These are phyloP conservation scores for Leucoma salicis DNA, from an alignment of 2,888 invertebrate species.

Conservation along the genomic window DNA sequence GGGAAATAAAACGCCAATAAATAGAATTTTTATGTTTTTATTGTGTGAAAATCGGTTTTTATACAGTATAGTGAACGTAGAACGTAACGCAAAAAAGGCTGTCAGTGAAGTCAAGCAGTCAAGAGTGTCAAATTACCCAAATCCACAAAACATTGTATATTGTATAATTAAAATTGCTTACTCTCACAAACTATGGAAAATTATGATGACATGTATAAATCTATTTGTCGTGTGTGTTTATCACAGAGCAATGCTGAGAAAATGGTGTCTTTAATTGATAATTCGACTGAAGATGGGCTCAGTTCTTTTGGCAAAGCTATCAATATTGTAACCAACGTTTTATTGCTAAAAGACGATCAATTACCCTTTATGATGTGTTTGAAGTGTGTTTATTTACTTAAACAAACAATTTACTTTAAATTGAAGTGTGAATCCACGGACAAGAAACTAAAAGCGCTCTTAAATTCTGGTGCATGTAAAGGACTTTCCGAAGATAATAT, in stretches of 20 bases:
- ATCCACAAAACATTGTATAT: too few species aligned
- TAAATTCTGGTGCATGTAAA: slow-evolving; percentile 1
- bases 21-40: too few species aligned
- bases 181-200: slow-evolving; percentile 40
- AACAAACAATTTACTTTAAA: slow-evolving; percentile 62
- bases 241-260: slow-evolving; percentile 39
- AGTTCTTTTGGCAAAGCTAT: slow-evolving; percentile 58
- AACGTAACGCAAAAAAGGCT: not conserved
- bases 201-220: slow-evolving; percentile 49
- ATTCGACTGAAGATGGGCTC: slow-evolving; percentile 41
- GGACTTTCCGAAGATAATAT: slow-evolving; percentile 19
- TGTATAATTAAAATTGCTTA: too few species aligned
- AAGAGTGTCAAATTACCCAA: not conserved
- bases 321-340: slow-evolving; percentile 48
- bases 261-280: slow-evolving; percentile 55
- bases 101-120: too few species aligned
- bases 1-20: too few species aligned
- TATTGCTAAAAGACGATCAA: slow-evolving; percentile 44
- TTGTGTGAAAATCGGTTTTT: too few species aligned
- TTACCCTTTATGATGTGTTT: slow-evolving; percentile 58
- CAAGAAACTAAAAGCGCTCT: slow-evolving; percentile 35
- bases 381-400: slow-evolving; percentile 54
- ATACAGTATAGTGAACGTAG: too few species aligned
- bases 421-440: slow-evolving; percentile 58
- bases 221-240: slow-evolving; percentile 64